Percentiles rank a stretch among this genome's conserved stretches.
Conservation (phyloP, 2,797 vertebrate genomes). For the Zenarchopterus dispar region DNA sequence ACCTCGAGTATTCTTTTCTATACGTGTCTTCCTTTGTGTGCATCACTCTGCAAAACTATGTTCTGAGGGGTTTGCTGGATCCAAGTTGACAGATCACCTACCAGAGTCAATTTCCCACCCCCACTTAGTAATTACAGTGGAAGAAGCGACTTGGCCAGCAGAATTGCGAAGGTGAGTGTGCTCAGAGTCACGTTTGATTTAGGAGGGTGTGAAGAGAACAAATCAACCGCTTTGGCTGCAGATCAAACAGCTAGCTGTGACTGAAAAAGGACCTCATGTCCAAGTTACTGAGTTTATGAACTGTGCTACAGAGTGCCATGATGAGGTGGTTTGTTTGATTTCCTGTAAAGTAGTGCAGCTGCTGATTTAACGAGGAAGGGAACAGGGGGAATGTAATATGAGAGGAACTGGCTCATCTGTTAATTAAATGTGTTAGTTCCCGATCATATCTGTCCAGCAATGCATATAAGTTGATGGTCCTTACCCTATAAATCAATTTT, state of each 20-base stretch:
- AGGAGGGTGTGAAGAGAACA: conserved; percentile 57
- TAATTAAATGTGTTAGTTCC: conserved; percentile 2
- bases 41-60: neutral
- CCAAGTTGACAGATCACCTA: conserved; percentile 45
- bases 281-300: conserved; percentile 68
- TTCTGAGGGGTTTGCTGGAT: conserved; percentile 13
- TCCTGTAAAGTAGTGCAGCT: conserved; percentile 26
- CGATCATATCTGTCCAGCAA: neutral
- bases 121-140: conserved; percentile 46
- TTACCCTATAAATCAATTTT: too few relatives aligned
- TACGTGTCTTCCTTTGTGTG: too few relatives aligned
- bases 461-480: neutral
- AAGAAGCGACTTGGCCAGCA: conserved; percentile 38
- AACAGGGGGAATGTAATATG: neutral
- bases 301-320: conserved; percentile 11
- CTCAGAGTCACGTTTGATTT: conserved; percentile 61
- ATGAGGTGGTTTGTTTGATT: conserved; percentile 59
- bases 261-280: conserved; percentile 47
- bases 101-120: conserved; percentile 20
- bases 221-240: conserved; percentile 67
- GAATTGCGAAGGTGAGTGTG: conserved; percentile 45
- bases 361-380: conserved; percentile 25
- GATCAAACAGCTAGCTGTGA: conserved; percentile 57
- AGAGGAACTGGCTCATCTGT: conserved; percentile 1
- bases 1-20: too few relatives aligned